A percentile compares a stretch with the other conserved stretches of the same genome.
phyloP scores from a whole-genome alignment of 2,888 invertebrate genomes.

The Rhabditophanes sp. region DNA sequence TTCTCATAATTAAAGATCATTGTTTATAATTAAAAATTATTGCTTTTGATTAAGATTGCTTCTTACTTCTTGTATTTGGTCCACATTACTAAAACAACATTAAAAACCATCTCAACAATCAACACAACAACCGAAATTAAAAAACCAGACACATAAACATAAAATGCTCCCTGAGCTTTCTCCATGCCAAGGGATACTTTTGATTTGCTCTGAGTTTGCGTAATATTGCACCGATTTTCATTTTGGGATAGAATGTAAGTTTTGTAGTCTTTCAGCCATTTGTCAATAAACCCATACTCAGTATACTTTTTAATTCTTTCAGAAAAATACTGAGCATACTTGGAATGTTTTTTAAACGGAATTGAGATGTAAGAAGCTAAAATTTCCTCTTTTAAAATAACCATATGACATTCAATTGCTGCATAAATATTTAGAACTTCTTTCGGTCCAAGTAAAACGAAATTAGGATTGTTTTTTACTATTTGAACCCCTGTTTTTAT shows the following conservation, averaged over 20 bases:
- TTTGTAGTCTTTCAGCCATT: constrained; percentile 31
- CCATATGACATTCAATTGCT: constrained; percentile 20
- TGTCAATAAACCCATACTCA: constrained; percentile 29
- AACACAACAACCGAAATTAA: constrained; percentile 4
- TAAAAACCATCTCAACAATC: background rate
- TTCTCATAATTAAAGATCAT: too few relatives aligned
- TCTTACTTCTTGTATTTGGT: background rate
- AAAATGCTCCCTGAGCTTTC: constrained; percentile 33
- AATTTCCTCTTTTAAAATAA: constrained; percentile 19
- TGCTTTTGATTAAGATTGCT: too few relatives aligned
- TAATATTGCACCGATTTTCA: constrained; percentile 3
- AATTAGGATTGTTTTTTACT: constrained; percentile 14
- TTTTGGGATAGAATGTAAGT: constrained; percentile 15
- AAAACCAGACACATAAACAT: constrained; percentile 23
- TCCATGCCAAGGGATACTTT: constrained; percentile 21
- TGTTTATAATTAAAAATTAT: too few relatives aligned
- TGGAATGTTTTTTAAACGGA: constrained; percentile 15
- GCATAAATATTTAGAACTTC: constrained; percentile 23
- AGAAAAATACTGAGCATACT: constrained; percentile 3
- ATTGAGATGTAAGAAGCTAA: constrained; percentile 26
- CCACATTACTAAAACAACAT: background rate
- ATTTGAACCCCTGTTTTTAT: constrained; percentile 14
- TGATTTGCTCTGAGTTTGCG: background rate
- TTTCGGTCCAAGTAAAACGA: constrained; percentile 25
- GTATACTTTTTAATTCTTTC: constrained; percentile 25